Conservation (phyloP, 2,797 vertebrate species). For the Schizopygopsis pylzovi region DNA sequence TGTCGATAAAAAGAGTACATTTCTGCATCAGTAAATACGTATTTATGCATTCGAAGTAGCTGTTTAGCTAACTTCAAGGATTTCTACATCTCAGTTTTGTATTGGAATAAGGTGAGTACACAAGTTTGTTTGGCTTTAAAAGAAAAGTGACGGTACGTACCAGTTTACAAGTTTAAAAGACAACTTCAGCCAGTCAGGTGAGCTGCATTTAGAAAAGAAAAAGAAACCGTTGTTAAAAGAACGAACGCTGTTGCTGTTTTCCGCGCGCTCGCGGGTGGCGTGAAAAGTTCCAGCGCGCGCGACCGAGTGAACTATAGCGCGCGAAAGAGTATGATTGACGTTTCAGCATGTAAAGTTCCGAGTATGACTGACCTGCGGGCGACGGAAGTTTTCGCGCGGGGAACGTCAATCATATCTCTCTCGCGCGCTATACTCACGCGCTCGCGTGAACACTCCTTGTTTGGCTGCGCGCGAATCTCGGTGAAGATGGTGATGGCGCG, state of each 20-base stretch:
- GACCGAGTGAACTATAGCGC: neutral
- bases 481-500: neutral
- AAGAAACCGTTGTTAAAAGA: neutral
- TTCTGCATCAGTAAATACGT: neutral
- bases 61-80: neutral
- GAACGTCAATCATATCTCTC: constrained; percentile 10
- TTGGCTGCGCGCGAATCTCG: neutral
- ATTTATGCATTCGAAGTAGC: neutral
- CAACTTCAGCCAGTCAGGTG: neutral
- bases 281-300: neutral
- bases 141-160: neutral
- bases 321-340: neutral
- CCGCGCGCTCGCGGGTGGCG: neutral
- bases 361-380: neutral
- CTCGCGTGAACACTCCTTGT: neutral
- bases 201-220: neutral
- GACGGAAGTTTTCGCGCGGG: constrained; percentile 2
- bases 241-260: neutral
- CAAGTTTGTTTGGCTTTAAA: neutral
- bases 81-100: neutral
- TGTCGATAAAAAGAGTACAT: neutral
- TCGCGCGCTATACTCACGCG: neutral
- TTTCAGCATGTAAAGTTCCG: neutral
- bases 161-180: neutral
- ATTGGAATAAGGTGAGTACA: constrained; percentile 12